Conservation (phyloP, 2,888 invertebrate species). For the Mongoloraphidia duomilia region DNA sequence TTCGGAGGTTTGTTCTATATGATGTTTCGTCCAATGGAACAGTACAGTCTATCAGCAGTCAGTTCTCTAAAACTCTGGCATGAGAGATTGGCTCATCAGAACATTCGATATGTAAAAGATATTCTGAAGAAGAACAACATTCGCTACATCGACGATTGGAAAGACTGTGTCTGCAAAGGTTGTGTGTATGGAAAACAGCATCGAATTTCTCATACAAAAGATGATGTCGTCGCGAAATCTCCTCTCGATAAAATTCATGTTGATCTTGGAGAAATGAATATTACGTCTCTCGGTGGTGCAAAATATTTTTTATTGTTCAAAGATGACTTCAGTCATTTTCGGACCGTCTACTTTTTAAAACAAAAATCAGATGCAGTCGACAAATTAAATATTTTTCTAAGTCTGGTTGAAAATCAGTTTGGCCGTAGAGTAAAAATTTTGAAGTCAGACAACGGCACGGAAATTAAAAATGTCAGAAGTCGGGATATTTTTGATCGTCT, state of each 20-base stretch:
- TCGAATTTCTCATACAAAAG: constrained; percentile 11
- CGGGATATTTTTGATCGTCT: not conserved
- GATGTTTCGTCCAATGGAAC: constrained; percentile 9
- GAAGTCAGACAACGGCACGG: not conserved
- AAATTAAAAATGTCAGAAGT: not conserved
- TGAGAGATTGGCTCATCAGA: constrained; percentile 16
- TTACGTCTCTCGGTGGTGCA: constrained; percentile 2
- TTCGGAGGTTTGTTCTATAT: constrained; percentile 14
- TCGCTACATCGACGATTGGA: constrained; percentile 16
- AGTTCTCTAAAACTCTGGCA: constrained; percentile 19
- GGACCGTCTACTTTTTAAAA: constrained; percentile 1
- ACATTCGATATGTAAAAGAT: constrained; percentile 13
- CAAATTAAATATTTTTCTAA: too few species aligned
- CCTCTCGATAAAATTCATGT: constrained; percentile 12
- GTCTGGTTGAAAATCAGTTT: not conserved
- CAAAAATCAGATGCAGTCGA: not conserved
- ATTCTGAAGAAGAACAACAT: constrained; percentile 13
- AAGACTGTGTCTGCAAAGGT: constrained; percentile 16
- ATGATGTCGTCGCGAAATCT: constrained; percentile 10
- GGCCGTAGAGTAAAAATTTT: too few species aligned
- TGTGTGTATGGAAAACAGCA: constrained; percentile 18
- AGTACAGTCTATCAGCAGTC: too few species aligned
- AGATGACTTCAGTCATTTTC: constrained; percentile 1
- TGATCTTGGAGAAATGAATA: not conserved
- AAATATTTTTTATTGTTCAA: constrained; percentile 1